Evolutionary conservation across 2,888 invertebrate genomes (phyloP), one percentile per base, ranked within the genome.

Genomic region (Choristoneura rosaceana): DNA sequence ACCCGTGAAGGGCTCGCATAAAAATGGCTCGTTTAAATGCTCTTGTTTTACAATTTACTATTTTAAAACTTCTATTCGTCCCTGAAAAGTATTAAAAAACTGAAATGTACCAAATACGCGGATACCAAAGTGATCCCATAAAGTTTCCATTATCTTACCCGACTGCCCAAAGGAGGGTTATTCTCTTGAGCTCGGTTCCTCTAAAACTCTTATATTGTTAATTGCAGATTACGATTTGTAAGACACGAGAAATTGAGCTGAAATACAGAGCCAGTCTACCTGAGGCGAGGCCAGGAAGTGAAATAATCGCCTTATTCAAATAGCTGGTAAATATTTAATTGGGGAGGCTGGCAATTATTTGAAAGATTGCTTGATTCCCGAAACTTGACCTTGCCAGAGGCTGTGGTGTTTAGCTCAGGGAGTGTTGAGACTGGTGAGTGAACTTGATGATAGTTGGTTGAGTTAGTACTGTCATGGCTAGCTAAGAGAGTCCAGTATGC

Each of bases 311-410:
- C 45, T 62, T 62, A 45, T 33, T 33, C 50, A 15, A 64, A 64
- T 64, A 50, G 64, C 64, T 34, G 34, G 34, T 64, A 64, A 64
- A 64, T 64, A 34, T 64, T 64, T 64, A 45, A 64, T 64, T 64
- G 61, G 61, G 2, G 10, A 64, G 34, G 47, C 33, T 50, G 50
- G 64, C 50, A 50, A 34, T 64, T 63, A 47, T 47, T 64, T 34
- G 64, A 64, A 64, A 64, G 50, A 64, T 50, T 50, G 50, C n/a
- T 33, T 50, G 34, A 64, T 64, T 64, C 34, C 50, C 33, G 64
- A 45, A 63, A 63, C 64, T 64, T 64, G 64, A 64, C 64, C 61
- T 63, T 63, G 63, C 34, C 15, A 55, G 69, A 10, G 52, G 62
- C 50, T 43, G 43, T 4, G 62, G n/a, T 58, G 34, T 15, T 63